Conservation (phyloP, 2,888 invertebrate genomes). For the Therioaphis trifolii region DNA sequence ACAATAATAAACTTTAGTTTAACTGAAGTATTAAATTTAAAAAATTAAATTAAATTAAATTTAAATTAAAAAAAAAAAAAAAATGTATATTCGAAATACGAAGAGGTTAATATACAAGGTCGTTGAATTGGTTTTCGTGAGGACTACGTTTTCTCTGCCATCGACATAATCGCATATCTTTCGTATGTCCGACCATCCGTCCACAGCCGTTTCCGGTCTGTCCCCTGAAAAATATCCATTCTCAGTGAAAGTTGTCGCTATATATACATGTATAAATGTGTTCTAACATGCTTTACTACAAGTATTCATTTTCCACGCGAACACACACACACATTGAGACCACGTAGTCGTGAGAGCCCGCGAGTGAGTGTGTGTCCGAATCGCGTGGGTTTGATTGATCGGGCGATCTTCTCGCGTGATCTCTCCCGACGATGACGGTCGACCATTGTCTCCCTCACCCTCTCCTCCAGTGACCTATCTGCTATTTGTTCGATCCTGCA, state of each 20-base stretch:
- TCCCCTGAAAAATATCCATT: conserved; percentile 21
- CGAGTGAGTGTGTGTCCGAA: conserved; percentile 30
- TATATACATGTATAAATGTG: too few species aligned
- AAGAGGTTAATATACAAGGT: too few species aligned
- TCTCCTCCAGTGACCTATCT: not conserved
- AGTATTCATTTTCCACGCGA: not conserved
- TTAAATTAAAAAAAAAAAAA: too few species aligned
- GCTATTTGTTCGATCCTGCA: conserved; percentile 22
- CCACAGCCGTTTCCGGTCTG: conserved; percentile 40
- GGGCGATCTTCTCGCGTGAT: conserved; percentile 59
- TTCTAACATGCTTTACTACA: conserved; percentile 4
- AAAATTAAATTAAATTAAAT: too few species aligned
- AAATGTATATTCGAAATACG: too few species aligned
- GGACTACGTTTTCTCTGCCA: not conserved
- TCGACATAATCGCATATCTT: not conserved
- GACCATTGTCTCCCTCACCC: conserved; percentile 31
- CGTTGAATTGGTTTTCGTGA: not conserved
- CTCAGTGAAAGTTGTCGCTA: conserved; percentile 46
- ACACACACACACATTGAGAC: too few species aligned
- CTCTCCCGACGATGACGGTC: conserved; percentile 6
- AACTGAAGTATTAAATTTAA: too few species aligned
- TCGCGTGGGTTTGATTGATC: conserved; percentile 61
- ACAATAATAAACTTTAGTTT: too few species aligned
- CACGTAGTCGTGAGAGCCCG: conserved; percentile 33
- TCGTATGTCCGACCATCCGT: too few species aligned